phyloP scores from a whole-genome alignment of 1,140 invertebrate genomes.

The Arion vulgaris region DNA sequence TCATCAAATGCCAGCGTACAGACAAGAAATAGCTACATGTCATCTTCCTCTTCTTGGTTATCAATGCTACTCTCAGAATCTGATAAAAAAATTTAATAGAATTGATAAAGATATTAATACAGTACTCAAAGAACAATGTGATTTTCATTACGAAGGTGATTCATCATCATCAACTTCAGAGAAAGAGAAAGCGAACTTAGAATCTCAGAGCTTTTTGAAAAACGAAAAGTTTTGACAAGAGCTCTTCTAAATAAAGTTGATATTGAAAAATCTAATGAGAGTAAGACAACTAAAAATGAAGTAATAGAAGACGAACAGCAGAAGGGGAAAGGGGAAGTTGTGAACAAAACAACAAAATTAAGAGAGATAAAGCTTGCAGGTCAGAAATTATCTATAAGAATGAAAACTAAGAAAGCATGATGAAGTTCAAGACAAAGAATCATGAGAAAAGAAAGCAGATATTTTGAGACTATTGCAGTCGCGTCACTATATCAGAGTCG shows the following conservation, averaged over 20 bases:
- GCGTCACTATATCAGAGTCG: not conserved
- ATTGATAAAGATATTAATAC: not conserved
- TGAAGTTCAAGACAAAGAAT: not conserved
- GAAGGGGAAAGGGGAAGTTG: not conserved
- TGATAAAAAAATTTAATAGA: not conserved
- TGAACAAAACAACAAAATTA: not conserved
- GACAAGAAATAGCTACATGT: not conserved
- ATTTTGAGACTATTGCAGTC: not conserved
- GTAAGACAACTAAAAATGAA: not conserved
- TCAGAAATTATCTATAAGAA: not conserved
- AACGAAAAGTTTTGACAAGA: not conserved
- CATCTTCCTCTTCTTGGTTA: not conserved
- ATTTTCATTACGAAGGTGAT: not conserved
- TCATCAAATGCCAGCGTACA: not conserved
- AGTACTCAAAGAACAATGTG: not conserved
- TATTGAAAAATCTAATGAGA: not conserved
- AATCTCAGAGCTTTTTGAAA: not conserved
- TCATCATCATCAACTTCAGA: not conserved
- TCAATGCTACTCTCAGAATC: not conserved
- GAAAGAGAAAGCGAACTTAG: too few species aligned
- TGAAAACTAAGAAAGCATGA: not conserved
- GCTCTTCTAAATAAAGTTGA: not conserved
- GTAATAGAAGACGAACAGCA: not conserved
- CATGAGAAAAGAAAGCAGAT: slow-evolving; percentile 7
- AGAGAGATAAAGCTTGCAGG: not conserved